These are phyloP conservation scores for Drepana falcataria DNA, from an alignment of 2,888 invertebrate genomes.

Conservation along the genomic window DNA sequence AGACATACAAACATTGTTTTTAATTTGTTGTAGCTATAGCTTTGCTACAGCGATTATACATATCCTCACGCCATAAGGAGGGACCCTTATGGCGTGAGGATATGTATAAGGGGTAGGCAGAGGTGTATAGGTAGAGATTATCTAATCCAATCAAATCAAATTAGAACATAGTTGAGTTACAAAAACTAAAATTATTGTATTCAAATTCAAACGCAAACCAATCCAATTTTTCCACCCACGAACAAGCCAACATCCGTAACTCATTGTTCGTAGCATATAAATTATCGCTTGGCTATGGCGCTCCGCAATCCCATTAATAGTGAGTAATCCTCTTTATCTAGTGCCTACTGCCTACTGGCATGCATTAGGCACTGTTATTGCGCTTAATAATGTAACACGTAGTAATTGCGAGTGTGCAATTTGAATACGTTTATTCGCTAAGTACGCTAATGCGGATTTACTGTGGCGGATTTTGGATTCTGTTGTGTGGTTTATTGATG, in stretches of 20 bases:
- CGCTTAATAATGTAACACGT: constrained; percentile 3
- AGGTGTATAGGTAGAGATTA: too few relatives aligned
- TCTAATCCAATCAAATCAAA: too few relatives aligned
- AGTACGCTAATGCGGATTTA: neutral
- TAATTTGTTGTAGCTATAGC: too few relatives aligned
- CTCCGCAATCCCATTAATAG: constrained; percentile 55
- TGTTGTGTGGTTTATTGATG: neutral
- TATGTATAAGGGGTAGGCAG: too few relatives aligned
- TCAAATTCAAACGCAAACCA: neutral
- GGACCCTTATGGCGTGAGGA: too few relatives aligned
- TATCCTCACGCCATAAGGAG: too few relatives aligned
- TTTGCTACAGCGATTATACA: too few relatives aligned
- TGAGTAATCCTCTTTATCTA: constrained; percentile 57
- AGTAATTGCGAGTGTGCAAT: constrained; percentile 2
- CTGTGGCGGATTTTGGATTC: neutral
- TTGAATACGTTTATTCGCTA: constrained; percentile 3
- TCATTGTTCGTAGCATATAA: constrained; percentile 17
- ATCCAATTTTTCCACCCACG: neutral
- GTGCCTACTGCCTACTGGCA: constrained; percentile 17
- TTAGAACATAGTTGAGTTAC: neutral
- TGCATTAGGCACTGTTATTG: constrained; percentile 21
- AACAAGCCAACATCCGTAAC: neutral
- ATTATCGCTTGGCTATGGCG: constrained; percentile 22
- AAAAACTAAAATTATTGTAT: neutral
- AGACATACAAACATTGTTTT: too few relatives aligned